These are phyloP conservation scores for Scomber japonicus DNA, from an alignment of 2,113 vertebrate genomes.

Conservation along the genomic window DNA sequence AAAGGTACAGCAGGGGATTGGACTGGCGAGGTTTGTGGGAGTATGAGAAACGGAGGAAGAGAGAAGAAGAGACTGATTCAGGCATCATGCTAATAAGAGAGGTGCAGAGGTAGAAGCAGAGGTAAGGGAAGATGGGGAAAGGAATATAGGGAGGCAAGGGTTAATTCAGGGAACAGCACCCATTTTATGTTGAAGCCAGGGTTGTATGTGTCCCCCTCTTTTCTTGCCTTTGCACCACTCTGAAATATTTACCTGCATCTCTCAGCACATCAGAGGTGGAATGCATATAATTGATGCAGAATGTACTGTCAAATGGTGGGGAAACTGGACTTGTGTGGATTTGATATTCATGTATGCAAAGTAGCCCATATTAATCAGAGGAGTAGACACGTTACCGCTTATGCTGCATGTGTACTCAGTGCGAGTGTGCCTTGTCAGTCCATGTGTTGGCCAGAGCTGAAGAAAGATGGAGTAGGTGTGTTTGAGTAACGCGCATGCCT, in stretches of 20 bases:
- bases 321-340: slow-evolving; percentile 32
- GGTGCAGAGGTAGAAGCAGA: slow-evolving; percentile 52
- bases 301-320: neutral
- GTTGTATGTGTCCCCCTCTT: slow-evolving; percentile 61
- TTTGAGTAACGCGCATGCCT: slow-evolving; percentile 43
- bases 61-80: slow-evolving; percentile 40
- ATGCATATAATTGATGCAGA: slow-evolving; percentile 15
- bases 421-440: slow-evolving; percentile 45
- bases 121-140: slow-evolving; percentile 47
- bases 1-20: slow-evolving; percentile 23
- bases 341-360: slow-evolving; percentile 68
- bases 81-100: slow-evolving; percentile 43
- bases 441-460: slow-evolving; percentile 57
- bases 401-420: slow-evolving; percentile 54
- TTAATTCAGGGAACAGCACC: slow-evolving; percentile 73
- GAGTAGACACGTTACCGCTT: slow-evolving; percentile 57
- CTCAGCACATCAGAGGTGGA: slow-evolving; percentile 44
- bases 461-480: slow-evolving; percentile 72
- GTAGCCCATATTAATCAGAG: slow-evolving; percentile 54
- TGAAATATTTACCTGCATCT: slow-evolving; percentile 65
- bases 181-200: slow-evolving; percentile 72
- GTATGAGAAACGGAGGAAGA: slow-evolving; percentile 47
- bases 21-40: slow-evolving; percentile 22
- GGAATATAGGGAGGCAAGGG: slow-evolving; percentile 57
- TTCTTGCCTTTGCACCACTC: slow-evolving; percentile 64